Percentiles rank a stretch among this genome's conserved stretches.
Evolutionary conservation across 2,113 vertebrate species (phyloP).

Genomic region (Felis chaus): DNA sequence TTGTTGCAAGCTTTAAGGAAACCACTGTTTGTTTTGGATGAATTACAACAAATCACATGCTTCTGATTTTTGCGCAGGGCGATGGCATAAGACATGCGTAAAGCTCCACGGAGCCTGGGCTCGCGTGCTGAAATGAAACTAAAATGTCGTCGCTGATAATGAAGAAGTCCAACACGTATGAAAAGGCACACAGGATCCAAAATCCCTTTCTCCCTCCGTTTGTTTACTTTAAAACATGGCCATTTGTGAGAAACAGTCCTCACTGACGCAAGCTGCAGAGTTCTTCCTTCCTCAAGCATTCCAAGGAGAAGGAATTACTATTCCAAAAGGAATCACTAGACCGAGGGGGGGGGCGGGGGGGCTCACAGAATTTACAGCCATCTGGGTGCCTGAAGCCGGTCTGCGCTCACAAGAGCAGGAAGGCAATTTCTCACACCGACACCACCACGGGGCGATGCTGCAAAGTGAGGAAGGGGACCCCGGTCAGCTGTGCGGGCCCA

Average conservation of each 20-base stretch:
- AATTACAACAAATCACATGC: conserved; percentile 38
- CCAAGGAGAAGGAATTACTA: not conserved
- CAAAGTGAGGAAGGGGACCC: not conserved
- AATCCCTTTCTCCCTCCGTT: not conserved
- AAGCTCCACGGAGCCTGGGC: not conserved
- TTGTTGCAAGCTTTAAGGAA: conserved; percentile 59
- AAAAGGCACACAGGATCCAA: not conserved
- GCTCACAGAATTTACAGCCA: too few relatives aligned
- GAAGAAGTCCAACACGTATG: not conserved
- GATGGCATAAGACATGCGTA: not conserved
- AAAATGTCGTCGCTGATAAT: not conserved
- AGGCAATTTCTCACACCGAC: not conserved
- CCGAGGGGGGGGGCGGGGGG: too few relatives aligned
- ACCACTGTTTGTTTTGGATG: conserved; percentile 63
- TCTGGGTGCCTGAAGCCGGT: not conserved
- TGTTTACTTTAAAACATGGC: not conserved
- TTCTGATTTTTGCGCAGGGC: not conserved
- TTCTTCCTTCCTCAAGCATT: not conserved
- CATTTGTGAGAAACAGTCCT: not conserved
- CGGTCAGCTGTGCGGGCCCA: not conserved
- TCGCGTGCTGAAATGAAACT: not conserved
- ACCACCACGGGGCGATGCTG: not conserved
- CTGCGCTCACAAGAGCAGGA: not conserved
- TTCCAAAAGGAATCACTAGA: not conserved
- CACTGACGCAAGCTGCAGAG: not conserved